These are phyloP conservation scores for Dichetophora obliterata DNA, from an alignment of 2,888 invertebrate genomes.

Conservation along the genomic window DNA sequence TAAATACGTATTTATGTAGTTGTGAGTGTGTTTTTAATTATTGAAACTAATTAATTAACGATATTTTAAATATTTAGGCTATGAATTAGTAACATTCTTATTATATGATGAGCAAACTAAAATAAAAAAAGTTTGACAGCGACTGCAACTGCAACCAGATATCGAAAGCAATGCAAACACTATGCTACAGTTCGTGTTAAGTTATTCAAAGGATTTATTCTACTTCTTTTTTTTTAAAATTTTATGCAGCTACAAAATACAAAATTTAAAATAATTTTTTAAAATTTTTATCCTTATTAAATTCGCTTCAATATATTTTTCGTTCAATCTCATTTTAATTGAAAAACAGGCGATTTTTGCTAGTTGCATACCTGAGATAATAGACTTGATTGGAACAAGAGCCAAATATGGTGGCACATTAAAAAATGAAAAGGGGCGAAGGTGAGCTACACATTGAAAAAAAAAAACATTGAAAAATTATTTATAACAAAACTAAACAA, in stretches of 20 bases:
- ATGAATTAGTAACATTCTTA: background rate
- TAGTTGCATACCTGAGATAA: conserved; percentile 99
- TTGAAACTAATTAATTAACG: background rate
- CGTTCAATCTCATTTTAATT: conserved; percentile 42
- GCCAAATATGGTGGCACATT: conserved; percentile 99
- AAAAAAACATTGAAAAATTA: conserved; percentile 53
- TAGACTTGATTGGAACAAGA: conserved; percentile 99
- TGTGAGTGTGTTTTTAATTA: conserved; percentile 18
- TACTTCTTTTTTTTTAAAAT: too few relatives aligned
- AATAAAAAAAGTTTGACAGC: background rate
- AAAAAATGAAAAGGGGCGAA: conserved; percentile 99
- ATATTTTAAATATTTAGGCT: background rate
- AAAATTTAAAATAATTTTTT: conserved; percentile 1
- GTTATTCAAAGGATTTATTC: too few relatives aligned
- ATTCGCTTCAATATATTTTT: conserved; percentile 17
- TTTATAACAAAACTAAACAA: conserved; percentile 46
- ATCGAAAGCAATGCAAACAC: background rate
- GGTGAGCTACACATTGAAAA: conserved; percentile 78
- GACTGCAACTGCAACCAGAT: background rate
- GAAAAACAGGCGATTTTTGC: conserved; percentile 97
- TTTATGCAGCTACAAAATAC: conserved; percentile 1
- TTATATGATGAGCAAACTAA: background rate
- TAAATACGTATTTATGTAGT: conserved; percentile 43
- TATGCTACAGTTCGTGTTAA: background rate
- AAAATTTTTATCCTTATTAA: background rate